A percentile compares a stretch with the other conserved stretches of the same genome.
These are phyloP conservation scores for Turritopsis rubra DNA, from an alignment of 30 jellyfish, hydroid and myxozoan genomes.

Conservation along the genomic window DNA sequence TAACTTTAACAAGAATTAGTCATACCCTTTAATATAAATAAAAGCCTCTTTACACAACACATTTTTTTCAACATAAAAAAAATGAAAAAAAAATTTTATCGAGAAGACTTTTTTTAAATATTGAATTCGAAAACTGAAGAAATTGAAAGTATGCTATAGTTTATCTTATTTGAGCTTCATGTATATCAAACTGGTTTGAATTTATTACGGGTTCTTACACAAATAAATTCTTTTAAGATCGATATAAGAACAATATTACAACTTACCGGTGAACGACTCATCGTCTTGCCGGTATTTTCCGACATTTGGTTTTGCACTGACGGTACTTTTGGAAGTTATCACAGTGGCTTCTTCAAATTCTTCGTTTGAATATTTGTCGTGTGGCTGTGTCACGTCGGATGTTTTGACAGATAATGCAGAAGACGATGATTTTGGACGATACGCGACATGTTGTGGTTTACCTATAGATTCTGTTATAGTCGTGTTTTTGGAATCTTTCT, in stretches of 20 bases:
- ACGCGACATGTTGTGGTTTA: neutral
- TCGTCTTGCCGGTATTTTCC: conserved; percentile 12
- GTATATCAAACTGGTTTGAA: no score
- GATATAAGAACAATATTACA: neutral
- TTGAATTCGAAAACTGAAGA: no score
- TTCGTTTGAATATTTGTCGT: conserved; percentile 20
- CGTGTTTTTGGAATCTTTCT: conserved; percentile 2
- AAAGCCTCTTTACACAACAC: neutral
- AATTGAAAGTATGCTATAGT: no score
- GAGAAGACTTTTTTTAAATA: no score
- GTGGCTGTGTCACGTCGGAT: neutral
- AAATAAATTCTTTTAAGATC: no score
- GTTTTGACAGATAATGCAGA: neutral
- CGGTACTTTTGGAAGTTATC: neutral
- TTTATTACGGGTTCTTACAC: no score
- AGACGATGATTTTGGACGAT: neutral
- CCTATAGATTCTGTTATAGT: neutral
- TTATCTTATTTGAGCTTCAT: no score
- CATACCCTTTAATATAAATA: neutral
- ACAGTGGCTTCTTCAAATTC: conserved; percentile 12
- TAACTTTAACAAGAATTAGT: neutral
- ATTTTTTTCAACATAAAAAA: neutral
- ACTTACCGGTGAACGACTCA: conserved; percentile 25
- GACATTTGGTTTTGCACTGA: neutral
- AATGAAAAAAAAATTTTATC: no score